Evolutionary conservation across 2,888 invertebrate species (phyloP), one percentile per base, ranked within the genome.

Genomic region (Tuberolachnus salignus): DNA sequence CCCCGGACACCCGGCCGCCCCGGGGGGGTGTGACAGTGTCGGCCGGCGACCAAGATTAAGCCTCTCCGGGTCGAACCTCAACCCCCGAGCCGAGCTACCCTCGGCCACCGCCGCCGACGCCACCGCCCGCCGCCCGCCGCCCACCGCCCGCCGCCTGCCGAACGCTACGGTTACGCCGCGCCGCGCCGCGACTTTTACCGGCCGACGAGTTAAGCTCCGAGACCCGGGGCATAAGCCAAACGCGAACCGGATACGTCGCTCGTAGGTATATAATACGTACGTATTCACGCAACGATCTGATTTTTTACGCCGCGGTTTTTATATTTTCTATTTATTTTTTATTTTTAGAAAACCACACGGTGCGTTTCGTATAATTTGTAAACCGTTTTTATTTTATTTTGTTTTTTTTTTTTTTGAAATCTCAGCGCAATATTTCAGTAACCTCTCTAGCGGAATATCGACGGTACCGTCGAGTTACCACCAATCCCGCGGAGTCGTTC

Each of bases 1-100:
- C 78, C 78, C 78, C 67, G 34, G 75, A 42, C 49, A 59, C 67
- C 75, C 67, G 75, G 51, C 63, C 63, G 64, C 75, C 46, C 57
- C 49, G 46, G 67, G 21, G 78, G 75, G 75, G 66, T 75, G 75
- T 75, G 75, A 75, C 75, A 57, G 70, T 34, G 34, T 34, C 34
- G 71, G 57, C 75, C 57, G 57, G 66, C 75, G 75, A 57, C 67
- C 66, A 67, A 75, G 78, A 78, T 78, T 78, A 78, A 78, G 78
- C 78, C 78, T 78, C 78, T 78, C 78, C 78, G 78, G 78, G 78
- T 78, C 78, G 78, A 78, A 78, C 69, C 69, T 78, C 78, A 78
- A 78, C 59, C 78, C 75, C 75, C 44, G 57, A 44, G 46, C 59
- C 63, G 61, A 26, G 72, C 72, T 61, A 34, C 44, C 51, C 55